Conservation (phyloP, 2,113 vertebrate genomes). For the Scomber colias region DNA sequence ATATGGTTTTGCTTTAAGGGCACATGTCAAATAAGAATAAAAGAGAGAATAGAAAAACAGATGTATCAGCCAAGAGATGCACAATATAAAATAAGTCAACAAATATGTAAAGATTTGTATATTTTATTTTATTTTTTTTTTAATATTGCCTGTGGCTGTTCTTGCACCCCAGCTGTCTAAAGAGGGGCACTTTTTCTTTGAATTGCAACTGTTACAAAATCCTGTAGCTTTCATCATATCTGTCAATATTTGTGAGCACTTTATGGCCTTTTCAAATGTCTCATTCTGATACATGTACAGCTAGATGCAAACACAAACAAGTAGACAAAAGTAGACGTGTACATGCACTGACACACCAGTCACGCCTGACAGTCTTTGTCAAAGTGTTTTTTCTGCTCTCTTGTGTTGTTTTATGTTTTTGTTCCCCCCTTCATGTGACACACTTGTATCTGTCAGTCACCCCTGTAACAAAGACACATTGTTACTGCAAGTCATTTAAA, state of each 20-base stretch:
- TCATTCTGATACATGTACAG: neutral
- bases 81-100: conserved; percentile 1
- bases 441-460: conserved; percentile 61
- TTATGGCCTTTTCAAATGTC: conserved; percentile 3
- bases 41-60: neutral
- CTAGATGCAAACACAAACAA: neutral
- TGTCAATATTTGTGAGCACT: conserved; percentile 6
- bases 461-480: conserved; percentile 65
- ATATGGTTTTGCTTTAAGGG: conserved; percentile 23
- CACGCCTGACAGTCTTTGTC: conserved; percentile 53
- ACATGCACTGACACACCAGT: neutral
- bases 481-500: conserved; percentile 56
- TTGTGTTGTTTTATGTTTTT: conserved; percentile 63
- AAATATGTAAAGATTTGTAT: neutral
- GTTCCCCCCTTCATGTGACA: conserved; percentile 41
- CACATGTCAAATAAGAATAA: conserved; percentile 6
- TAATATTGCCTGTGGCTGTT: neutral
- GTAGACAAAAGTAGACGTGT: too few relatives aligned
- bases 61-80: neutral
- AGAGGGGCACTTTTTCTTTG: neutral
- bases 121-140: neutral
- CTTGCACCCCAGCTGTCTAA: neutral
- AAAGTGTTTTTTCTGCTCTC: conserved; percentile 48
- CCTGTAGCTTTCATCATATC: neutral
- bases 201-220: neutral